These are phyloP conservation scores for Lasioglossum leucozonium DNA, from an alignment of 2,888 invertebrate species.

Conservation along the genomic window DNA sequence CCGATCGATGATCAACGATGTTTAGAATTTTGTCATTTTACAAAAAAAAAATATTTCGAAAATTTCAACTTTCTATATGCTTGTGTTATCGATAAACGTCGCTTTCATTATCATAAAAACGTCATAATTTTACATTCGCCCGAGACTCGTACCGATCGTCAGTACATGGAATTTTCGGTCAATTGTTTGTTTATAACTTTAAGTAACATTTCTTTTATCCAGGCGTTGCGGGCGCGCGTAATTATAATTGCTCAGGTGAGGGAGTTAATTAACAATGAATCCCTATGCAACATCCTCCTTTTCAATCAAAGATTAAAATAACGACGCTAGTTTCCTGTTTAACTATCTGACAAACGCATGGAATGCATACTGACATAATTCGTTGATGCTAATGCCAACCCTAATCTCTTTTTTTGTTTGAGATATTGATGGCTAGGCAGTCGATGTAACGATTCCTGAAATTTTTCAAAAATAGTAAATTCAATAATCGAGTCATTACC, in stretches of 20 bases:
- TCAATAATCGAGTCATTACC: not conserved
- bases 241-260: not conserved
- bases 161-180: not conserved
- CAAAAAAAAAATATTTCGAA: not conserved
- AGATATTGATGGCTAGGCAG: not conserved
- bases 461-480: not conserved
- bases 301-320: constrained; percentile 42
- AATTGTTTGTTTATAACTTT: not conserved
- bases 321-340: constrained; percentile 40
- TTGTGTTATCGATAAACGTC: not conserved
- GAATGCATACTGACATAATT: constrained; percentile 54
- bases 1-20: constrained; percentile 49
- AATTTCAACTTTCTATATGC: not conserved
- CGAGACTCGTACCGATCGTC: not conserved
- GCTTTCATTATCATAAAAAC: not conserved
- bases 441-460: not conserved
- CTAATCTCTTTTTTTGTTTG: constrained; percentile 3
- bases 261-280: not conserved
- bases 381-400: constrained; percentile 3
- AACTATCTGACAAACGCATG: constrained; percentile 9
- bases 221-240: not conserved
- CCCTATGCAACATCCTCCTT: constrained; percentile 56
- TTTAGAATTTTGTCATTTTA: not conserved
- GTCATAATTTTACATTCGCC: not conserved
- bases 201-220: not conserved